A percentile compares a stretch with the other conserved stretches of the same genome.
phyloP scores from a whole-genome alignment of 1,140 invertebrate genomes.

The Cydia strobilella region DNA sequence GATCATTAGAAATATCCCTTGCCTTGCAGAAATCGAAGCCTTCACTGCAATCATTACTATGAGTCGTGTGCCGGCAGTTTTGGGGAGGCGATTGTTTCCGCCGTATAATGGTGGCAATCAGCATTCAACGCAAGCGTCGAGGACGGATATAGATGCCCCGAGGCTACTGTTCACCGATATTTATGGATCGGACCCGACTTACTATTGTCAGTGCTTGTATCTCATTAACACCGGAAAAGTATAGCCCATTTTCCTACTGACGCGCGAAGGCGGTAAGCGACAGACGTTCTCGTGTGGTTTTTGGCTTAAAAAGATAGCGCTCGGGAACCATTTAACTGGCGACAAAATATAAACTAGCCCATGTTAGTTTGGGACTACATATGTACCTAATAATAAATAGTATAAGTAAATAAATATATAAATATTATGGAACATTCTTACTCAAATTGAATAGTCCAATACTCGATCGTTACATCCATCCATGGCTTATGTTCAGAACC shows the following conservation, averaged over 20 bases:
- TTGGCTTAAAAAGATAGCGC: background rate
- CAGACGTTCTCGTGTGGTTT: background rate
- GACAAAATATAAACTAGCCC: background rate
- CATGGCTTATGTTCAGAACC: no score
- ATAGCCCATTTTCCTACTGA: background rate
- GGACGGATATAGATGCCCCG: constrained; percentile 29
- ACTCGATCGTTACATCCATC: no score
- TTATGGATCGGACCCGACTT: constrained; percentile 31
- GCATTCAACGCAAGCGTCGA: constrained; percentile 18
- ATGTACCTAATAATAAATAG: background rate
- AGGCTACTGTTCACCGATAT: constrained; percentile 30
- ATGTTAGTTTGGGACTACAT: background rate
- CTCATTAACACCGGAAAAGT: constrained; percentile 31
- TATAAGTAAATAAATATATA: background rate
- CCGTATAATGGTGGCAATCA: constrained; percentile 19
- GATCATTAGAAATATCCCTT: no score
- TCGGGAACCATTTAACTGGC: background rate
- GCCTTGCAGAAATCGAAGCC: background rate
- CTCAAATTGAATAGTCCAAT: no score
- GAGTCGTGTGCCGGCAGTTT: constrained; percentile 15
- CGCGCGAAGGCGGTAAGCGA: background rate
- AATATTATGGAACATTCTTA: no score
- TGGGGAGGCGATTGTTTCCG: constrained; percentile 28
- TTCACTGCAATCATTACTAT: background rate
- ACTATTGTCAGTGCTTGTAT: constrained; percentile 27